phyloP scores from a whole-genome alignment of 2,888 invertebrate genomes.

The Escarpia spicata region DNA sequence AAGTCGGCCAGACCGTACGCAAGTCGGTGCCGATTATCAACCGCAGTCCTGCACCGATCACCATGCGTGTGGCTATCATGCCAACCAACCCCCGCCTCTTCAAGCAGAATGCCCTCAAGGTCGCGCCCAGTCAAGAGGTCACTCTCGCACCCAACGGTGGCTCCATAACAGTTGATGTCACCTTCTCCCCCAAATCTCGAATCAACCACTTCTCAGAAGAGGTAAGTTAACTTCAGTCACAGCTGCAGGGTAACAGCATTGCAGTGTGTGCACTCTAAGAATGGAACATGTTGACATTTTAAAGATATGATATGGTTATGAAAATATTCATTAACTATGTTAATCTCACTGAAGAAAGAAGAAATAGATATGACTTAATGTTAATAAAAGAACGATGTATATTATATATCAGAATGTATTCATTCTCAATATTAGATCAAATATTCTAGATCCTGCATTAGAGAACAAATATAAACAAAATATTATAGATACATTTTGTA shows the following conservation, averaged over 20 bases:
- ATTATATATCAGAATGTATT: conserved; percentile 7
- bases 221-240: conserved; percentile 45
- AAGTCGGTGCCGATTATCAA: conserved; percentile 61
- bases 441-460: too few species aligned
- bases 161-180: conserved; percentile 58
- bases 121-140: conserved; percentile 56
- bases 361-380: too few species aligned
- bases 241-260: background rate
- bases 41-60: conserved; percentile 62
- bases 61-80: conserved; percentile 60
- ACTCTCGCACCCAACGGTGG: conserved; percentile 59
- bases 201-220: conserved; percentile 64
- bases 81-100: conserved; percentile 57
- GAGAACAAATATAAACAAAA: too few species aligned
- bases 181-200: conserved; percentile 58
- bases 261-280: background rate
- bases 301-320: too few species aligned
- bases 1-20: conserved; percentile 58
- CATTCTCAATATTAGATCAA: too few species aligned
- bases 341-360: too few species aligned
- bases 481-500: background rate
- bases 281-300: too few species aligned
- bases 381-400: background rate
- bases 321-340: too few species aligned
- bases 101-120: conserved; percentile 51